Base-by-base conservation (phyloP, 2,797 vertebrate genomes). In the Lepidocolaptes lacrymiger region DNA sequence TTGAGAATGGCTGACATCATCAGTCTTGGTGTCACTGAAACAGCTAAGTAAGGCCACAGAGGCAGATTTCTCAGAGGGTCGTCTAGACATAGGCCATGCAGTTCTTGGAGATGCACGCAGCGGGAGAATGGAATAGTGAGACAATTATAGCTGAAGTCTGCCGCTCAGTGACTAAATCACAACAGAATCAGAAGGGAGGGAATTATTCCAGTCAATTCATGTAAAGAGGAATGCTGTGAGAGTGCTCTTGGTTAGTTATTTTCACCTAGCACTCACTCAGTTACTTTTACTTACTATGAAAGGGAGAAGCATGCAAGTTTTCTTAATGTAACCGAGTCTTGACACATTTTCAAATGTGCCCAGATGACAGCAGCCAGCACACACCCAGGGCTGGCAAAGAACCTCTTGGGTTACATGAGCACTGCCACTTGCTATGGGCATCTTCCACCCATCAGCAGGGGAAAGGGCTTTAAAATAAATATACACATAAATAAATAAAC, bases 71-170 rank as follows among this genome's bases (percentile, higher is more conserved):
- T 96, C 95, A 95, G 81, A 96, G 91, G 86, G 63, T 91, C 7
- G 88, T 96, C 97, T 97, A 97, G 96, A 97, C 95, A 96, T 67
- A 96, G 32, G 81, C 91, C 69, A 56, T 63, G 77, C 63, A 85
- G 62, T 84, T 89, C 84, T 77, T 67, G 71, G 88, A 86, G 89
- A 86, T 87, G 58, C 77, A 67, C 2, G 4, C 0, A 1, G 81
- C 39, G 84, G 82, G 76, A 71, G 78, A 86, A 73, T 22, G 46
- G 56, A 90, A 81, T 10, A 62, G 37, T 43, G 79, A 49, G 67
- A 95, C 78, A 88, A 84, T 80, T 90, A 92, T 16, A 95, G 82
- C 72, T 91, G 84, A 92, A 86, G 83, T 58, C 81, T 85, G 72
- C 74, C 1, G n/a, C 54, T 84, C 2, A 0, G 46, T 3, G 10